Base-by-base conservation (phyloP, 2,888 invertebrate genomes). In the Sphaerophoria rueppellii region DNA sequence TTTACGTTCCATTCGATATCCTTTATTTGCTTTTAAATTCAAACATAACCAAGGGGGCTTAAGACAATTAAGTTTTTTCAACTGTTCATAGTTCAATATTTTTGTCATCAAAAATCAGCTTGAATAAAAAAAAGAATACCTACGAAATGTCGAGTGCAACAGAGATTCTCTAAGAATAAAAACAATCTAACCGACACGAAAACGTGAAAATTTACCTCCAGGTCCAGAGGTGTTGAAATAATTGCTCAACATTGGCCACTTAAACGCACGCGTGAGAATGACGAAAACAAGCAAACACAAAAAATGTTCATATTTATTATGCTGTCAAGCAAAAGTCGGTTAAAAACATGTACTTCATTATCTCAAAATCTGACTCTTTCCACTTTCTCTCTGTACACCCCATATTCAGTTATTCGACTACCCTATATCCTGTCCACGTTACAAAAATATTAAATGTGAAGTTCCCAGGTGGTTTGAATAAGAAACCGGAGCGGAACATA, bases 321-420 rank as follows among this genome's bases (percentile, higher is more conserved):
- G 72, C 57, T 65, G 61, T 54, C 63, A 57, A 14, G 52, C 60
- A 55, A 40, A 37, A 57, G 32, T 77, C 61, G 70, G 78, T 72
- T 63, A 63, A 55, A 32, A 32, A 35, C 54, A 57, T 24, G 24
- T 50, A 58, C 60, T 60, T 60, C n/a, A 60, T 60, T 4, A 52
- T 52, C 24, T 40, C 60, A 40, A 60, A 6, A 50, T 50, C 14
- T 50, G 16, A 24, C 60, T 60, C 58, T 14, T 24, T 24, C 1
- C 24, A 24, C 24, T 24, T 24, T 24, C 24, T 24, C 24, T 24
- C 24, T 24, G 24, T 24, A 24, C 24, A 24, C 24, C 24, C 24
- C 24, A 24, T 24, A 14, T 9, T 5, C 16, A 60, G 40, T 40
- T 58, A 60, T 60, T 11, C 60, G 43, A 60, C 60, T 60, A 78